These are phyloP conservation scores for Okamejei kenojei DNA, from an alignment of 2,797 vertebrate species.

Conservation along the genomic window DNA sequence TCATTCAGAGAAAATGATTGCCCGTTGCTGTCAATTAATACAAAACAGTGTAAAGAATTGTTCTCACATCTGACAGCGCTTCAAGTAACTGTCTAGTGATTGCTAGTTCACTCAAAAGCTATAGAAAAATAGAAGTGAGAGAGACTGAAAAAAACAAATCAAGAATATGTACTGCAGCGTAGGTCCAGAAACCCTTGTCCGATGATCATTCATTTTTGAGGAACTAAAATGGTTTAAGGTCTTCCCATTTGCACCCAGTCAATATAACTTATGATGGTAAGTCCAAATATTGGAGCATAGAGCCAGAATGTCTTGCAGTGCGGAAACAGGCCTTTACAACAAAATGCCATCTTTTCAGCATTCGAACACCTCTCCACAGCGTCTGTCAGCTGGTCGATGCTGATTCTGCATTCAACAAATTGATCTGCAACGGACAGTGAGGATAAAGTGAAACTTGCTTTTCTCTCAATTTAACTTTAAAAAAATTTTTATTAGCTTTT, in stretches of 20 bases:
- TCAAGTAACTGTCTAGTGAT: background rate
- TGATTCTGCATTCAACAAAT: too few species aligned
- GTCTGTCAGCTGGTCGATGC: too few species aligned
- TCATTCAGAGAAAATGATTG: slow-evolving; percentile 14
- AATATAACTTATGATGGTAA: background rate
- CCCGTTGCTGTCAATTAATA: slow-evolving; percentile 14
- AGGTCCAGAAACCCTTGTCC: background rate
- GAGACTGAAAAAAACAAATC: background rate
- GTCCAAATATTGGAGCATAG: background rate
- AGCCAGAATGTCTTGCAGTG: too few species aligned
- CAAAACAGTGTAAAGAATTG: background rate
- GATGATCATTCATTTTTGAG: background rate
- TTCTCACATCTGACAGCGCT: slow-evolving; percentile 15
- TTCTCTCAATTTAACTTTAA: too few species aligned
- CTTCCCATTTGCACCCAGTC: background rate
- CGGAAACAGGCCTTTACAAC: too few species aligned
- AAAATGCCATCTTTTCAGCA: too few species aligned
- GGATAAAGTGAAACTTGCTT: too few species aligned
- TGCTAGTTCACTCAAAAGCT: background rate
- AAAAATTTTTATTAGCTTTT: too few species aligned
- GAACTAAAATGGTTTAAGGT: background rate
- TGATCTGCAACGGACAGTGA: too few species aligned
- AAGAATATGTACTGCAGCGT: background rate
- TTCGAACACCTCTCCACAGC: too few species aligned
- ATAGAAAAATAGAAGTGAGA: background rate